Percentiles rank a stretch among this genome's conserved stretches.
Conservation (phyloP, 1,140 invertebrate species). For the Ceratina japonica region DNA sequence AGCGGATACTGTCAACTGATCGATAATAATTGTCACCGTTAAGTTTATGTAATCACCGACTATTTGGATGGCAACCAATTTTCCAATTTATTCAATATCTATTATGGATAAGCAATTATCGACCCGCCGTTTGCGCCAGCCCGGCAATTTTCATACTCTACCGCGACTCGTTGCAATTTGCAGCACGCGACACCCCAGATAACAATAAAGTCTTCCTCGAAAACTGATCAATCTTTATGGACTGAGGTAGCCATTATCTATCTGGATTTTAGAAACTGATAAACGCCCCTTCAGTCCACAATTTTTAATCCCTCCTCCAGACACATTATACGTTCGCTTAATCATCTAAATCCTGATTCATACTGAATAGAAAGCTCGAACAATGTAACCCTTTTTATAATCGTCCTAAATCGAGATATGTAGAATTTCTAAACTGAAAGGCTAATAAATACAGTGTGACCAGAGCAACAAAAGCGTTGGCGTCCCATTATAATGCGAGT, state of each 20-base stretch:
- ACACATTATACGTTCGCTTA: too few relatives aligned
- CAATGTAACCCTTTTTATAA: too few relatives aligned
- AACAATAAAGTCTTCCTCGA: neutral
- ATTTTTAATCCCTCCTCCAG: neutral
- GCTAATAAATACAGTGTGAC: too few relatives aligned
- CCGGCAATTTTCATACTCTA: neutral
- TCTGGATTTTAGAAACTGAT: neutral
- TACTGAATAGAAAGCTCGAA: too few relatives aligned
- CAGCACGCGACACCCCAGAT: neutral
- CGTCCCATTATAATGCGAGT: neutral
- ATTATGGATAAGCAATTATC: constrained; percentile 11
- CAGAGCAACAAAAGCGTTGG: too few relatives aligned
- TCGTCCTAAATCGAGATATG: too few relatives aligned
- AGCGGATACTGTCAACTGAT: constrained; percentile 20
- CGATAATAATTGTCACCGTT: constrained; percentile 35
- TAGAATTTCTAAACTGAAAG: too few relatives aligned
- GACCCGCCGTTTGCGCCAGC: neutral
- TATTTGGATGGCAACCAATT: constrained; percentile 43
- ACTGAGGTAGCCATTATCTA: too few relatives aligned
- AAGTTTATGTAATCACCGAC: constrained; percentile 48
- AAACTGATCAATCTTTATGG: too few relatives aligned
- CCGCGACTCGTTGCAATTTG: neutral
- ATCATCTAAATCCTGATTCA: too few relatives aligned
- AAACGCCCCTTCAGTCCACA: neutral
- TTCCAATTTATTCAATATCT: constrained; percentile 46